Evolutionary conservation across 2,113 vertebrate genomes (phyloP).

Genomic region (Callipepla californica): DNA sequence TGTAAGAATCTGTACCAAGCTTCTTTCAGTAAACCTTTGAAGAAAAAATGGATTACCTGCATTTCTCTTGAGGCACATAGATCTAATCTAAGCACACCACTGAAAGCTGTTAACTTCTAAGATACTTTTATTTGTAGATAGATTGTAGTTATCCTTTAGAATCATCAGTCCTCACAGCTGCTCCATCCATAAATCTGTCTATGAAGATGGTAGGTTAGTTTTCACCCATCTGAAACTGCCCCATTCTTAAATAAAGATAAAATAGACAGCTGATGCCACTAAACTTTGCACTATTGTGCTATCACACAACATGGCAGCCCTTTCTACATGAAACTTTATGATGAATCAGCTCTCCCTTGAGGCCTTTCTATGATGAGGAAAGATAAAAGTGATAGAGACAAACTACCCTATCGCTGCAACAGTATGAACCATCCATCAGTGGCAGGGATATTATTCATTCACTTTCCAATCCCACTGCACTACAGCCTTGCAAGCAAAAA

Average conservation of each 20-base stretch:
- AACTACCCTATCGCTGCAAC: background rate
- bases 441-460: background rate
- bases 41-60: slow-evolving; percentile 17
- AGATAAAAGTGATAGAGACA: background rate
- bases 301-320: background rate
- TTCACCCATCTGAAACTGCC: background rate
- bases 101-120: slow-evolving; percentile 20
- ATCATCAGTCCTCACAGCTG: background rate
- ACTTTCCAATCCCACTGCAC: background rate
- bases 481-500: background rate
- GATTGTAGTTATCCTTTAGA: slow-evolving; percentile 12
- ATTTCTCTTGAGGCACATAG: slow-evolving; percentile 54
- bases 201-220: background rate
- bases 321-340: background rate
- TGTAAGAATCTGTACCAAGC: slow-evolving; percentile 22
- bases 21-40: slow-evolving; percentile 14
- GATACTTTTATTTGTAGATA: slow-evolving; percentile 4
- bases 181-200: background rate
- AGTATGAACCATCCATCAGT: background rate
- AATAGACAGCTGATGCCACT: background rate
- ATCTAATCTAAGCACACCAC: slow-evolving; percentile 28
- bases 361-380: background rate
- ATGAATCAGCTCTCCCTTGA: background rate
- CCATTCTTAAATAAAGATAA: background rate
- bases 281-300: background rate